Percentiles rank a stretch among this genome's conserved stretches.
Evolutionary conservation across 2,797 vertebrate genomes (phyloP).

Genomic region (Erpetoichthys calabaricus): DNA sequence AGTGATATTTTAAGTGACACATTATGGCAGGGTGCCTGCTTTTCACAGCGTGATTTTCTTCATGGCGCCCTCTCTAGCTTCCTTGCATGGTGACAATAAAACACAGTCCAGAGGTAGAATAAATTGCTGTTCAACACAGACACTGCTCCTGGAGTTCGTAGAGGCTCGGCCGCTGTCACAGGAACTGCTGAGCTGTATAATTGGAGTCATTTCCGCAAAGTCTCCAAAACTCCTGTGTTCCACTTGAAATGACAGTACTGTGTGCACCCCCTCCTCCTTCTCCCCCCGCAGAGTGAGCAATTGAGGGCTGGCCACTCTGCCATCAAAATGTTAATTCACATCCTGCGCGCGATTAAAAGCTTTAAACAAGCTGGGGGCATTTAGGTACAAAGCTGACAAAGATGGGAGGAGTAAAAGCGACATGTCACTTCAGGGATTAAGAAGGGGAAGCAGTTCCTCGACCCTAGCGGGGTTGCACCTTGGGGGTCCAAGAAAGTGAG

Average conservation of each 20-base stretch:
- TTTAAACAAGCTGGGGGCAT: constrained; percentile 2
- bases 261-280: constrained; percentile 21
- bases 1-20: constrained; percentile 6
- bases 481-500: too few relatives aligned
- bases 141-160: neutral
- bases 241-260: constrained; percentile 10
- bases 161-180: constrained; percentile 22
- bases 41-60: neutral
- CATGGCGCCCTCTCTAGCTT: neutral
- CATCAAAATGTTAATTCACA: constrained; percentile 56
- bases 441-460: too few relatives aligned
- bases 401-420: too few relatives aligned
- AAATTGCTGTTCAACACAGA: constrained; percentile 1
- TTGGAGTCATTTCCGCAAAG: constrained; percentile 38
- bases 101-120: neutral
- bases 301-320: constrained; percentile 19
- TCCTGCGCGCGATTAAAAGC: neutral
- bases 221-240: neutral
- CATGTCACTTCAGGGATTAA: too few relatives aligned
- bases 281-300: constrained; percentile 17
- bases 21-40: constrained; percentile 1
- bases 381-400: neutral
- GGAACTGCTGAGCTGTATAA: constrained; percentile 44
- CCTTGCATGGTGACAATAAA: neutral
- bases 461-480: too few relatives aligned